Conservation (phyloP, 2,113 vertebrate genomes). For the Nipponia nippon region DNA sequence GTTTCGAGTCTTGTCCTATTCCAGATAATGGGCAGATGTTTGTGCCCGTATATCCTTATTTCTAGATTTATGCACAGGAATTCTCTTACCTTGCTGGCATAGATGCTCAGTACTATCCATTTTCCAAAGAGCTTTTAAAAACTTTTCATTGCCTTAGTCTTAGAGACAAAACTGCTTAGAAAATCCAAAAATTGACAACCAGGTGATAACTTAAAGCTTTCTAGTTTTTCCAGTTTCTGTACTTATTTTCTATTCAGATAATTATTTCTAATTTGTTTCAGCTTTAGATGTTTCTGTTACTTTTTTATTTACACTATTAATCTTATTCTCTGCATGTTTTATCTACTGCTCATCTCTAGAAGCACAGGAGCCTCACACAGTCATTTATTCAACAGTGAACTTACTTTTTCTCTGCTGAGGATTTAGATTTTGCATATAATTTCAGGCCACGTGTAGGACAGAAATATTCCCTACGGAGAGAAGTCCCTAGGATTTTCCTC, state of each 20-base stretch:
- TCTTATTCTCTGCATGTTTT: background rate
- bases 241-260: background rate
- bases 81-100: slow-evolving; percentile 8
- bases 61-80: slow-evolving; percentile 40
- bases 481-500: background rate
- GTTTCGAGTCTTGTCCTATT: background rate
- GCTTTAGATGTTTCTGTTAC: background rate
- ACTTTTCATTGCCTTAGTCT: slow-evolving; percentile 11
- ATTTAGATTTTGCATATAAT: background rate
- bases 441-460: background rate
- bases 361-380: background rate
- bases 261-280: background rate
- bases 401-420: background rate
- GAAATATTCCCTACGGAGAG: background rate
- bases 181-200: background rate
- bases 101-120: background rate
- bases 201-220: background rate
- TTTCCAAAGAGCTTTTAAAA: background rate
- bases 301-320: background rate
- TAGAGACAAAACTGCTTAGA: background rate
- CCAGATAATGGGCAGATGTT: slow-evolving; percentile 53
- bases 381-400: background rate
- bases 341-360: background rate
- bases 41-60: slow-evolving; percentile 34
- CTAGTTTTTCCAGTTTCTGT: background rate